Base-by-base conservation (phyloP, 2,888 invertebrate species). In the Drosophila diplacantha region DNA sequence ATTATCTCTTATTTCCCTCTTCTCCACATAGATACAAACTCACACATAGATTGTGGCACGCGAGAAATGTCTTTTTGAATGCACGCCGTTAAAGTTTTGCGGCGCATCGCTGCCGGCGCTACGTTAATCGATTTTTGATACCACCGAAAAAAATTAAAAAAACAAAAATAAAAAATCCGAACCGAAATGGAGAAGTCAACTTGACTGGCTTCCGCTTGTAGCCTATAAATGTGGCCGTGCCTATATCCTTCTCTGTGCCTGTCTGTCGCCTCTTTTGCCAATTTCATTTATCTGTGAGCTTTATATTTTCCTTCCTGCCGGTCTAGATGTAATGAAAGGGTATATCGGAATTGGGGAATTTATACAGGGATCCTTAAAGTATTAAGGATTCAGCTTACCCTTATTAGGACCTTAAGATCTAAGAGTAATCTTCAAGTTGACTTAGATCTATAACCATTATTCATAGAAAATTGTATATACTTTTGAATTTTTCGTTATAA, bases 121-220 rank as follows among this genome's bases (percentile, higher is more conserved):
- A 78, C 79, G 79, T 81, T 81, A 80, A 81, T 80, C 80, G 80
- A 81, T 80, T 80, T 81, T 80, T 80, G 80, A 81, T 80, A 69
- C 65, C 64, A 34, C 57, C 43, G 22, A 55, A 44, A 43, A 37
- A 9, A 16, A 6, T 5, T 22, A 9, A 11, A 16, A n/a, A 16
- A 5, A 32, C 39, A 37, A 53, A 54, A 24, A 37, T 14, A 46
- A 37, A 53, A 54, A 24, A 37, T 14, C 22, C 73, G 62, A 69
- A 66, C 63, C 22, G 29, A 24, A 60, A 43, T 59, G 60, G 49
- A 59, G 49, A 59, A 61, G 66, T 72, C 69, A 78, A 78, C 66
- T 74, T 76, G 70, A 34, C 41, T 39, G 20, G 29, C 38, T 72
- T 77, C 67, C 64, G 62, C 51, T 32, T 46, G 22, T 35, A 35